Conservation (phyloP, 2,888 invertebrate species). For the Xanthia togata region DNA sequence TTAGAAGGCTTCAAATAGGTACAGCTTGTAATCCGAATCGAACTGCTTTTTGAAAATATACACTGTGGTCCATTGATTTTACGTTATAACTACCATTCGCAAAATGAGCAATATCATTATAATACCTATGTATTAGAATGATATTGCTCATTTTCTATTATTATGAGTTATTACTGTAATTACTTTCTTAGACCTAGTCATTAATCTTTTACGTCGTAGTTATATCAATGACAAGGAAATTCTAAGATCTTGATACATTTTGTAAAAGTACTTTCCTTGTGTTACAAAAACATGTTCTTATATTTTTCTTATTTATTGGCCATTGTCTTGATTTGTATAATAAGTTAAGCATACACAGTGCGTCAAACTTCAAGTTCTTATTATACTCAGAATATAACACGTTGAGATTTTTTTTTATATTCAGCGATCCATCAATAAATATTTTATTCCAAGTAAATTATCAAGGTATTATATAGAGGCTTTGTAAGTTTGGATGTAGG, state of each 20-base stretch:
- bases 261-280: not conserved
- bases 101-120: not conserved
- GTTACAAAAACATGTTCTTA: not conserved
- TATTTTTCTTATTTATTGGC: not conserved
- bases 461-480: too few relatives aligned
- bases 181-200: not conserved
- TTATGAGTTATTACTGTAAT: not conserved
- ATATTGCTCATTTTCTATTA: too few relatives aligned
- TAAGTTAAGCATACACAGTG: not conserved
- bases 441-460: too few relatives aligned
- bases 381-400: not conserved
- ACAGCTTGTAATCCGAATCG: not conserved
- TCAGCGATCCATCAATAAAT: too few relatives aligned
- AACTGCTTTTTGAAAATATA: not conserved
- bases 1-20: not conserved
- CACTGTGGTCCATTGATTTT: not conserved
- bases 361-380: not conserved
- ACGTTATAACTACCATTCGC: not conserved
- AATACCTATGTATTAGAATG: too few relatives aligned
- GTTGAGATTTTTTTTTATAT: too few relatives aligned
- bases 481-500: too few relatives aligned
- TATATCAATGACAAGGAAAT: constrained; percentile 22
- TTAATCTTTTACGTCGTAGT: not conserved
- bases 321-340: not conserved
- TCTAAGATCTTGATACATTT: not conserved